Evolutionary conservation across 2,888 invertebrate genomes (phyloP).

Genomic region (Corbicula japonica): DNA sequence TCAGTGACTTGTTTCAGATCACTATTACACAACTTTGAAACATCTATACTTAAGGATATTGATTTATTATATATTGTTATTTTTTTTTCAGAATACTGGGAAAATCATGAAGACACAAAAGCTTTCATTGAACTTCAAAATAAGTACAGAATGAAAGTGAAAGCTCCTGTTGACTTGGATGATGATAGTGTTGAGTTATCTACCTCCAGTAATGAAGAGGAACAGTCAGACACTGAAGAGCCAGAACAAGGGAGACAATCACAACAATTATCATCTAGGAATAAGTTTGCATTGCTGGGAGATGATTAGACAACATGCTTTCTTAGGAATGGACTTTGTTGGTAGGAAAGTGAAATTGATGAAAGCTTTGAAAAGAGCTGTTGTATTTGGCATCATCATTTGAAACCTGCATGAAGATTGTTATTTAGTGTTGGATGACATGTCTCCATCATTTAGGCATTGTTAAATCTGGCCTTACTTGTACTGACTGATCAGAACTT

Average conservation of each 20-base stretch:
- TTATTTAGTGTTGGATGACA: too few species aligned
- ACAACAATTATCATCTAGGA: slow-evolving; percentile 24
- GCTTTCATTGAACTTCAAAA: slow-evolving; percentile 90
- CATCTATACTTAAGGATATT: not conserved
- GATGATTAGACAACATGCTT: too few species aligned
- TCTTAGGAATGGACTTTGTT: too few species aligned
- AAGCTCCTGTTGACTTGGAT: slow-evolving; percentile 88
- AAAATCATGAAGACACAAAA: slow-evolving; percentile 87
- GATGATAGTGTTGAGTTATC: slow-evolving; percentile 36
- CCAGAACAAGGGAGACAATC: slow-evolving; percentile 45
- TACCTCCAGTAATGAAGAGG: slow-evolving; percentile 64
- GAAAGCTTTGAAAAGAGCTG: too few species aligned
- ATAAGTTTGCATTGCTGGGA: slow-evolving; percentile 49
- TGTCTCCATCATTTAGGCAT: too few species aligned
- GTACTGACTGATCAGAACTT: too few species aligned
- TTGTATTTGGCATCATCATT: too few species aligned
- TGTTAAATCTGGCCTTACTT: too few species aligned
- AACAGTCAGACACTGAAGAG: slow-evolving; percentile 81
- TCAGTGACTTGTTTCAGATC: not conserved
- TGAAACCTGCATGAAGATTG: too few species aligned
- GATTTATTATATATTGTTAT: slow-evolving; percentile 3
- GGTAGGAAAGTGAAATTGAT: too few species aligned
- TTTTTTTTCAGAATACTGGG: slow-evolving; percentile 89
- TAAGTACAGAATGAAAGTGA: slow-evolving; percentile 48
- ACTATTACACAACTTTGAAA: not conserved